phyloP scores from a whole-genome alignment of 1,140 invertebrate genomes.

The Vollenhovia emeryi region DNA sequence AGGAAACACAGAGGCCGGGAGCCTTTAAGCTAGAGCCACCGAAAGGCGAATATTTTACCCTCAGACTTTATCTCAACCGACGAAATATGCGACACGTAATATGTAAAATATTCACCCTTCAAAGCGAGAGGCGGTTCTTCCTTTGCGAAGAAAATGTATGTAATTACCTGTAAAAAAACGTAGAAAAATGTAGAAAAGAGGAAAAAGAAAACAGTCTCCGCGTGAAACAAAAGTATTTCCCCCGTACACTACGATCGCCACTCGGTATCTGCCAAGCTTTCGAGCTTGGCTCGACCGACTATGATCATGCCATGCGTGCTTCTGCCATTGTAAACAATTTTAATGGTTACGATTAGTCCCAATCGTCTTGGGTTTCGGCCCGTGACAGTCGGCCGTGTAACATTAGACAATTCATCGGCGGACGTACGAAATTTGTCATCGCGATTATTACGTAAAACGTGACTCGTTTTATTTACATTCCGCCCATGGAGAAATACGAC shows the following conservation, averaged over 20 bases:
- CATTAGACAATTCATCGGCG: constrained; percentile 18
- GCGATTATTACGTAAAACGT: constrained; percentile 56
- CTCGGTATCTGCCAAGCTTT: not conserved
- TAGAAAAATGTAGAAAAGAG: not conserved
- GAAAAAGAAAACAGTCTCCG: not conserved
- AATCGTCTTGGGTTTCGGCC: constrained; percentile 2
- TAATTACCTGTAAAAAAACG: not conserved
- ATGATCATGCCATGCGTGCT: not conserved
- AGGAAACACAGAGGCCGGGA: too few species aligned
- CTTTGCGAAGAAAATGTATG: not conserved
- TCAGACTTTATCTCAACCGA: not conserved
- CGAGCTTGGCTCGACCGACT: not conserved
- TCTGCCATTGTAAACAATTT: constrained; percentile 2
- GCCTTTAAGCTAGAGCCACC: too few species aligned
- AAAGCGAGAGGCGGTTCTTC: not conserved
- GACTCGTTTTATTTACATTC: constrained; percentile 66
- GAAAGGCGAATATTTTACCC: not conserved
- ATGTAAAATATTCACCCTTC: not conserved
- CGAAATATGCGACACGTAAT: not conserved
- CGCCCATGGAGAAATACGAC: not conserved
- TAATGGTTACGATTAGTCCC: constrained; percentile 23
- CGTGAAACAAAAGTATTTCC: not conserved
- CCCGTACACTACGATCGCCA: not conserved
- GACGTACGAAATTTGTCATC: constrained; percentile 38
- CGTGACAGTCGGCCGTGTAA: not conserved